Base-by-base conservation (phyloP, 2,113 vertebrate genomes). In the Agelaius tricolor region DNA sequence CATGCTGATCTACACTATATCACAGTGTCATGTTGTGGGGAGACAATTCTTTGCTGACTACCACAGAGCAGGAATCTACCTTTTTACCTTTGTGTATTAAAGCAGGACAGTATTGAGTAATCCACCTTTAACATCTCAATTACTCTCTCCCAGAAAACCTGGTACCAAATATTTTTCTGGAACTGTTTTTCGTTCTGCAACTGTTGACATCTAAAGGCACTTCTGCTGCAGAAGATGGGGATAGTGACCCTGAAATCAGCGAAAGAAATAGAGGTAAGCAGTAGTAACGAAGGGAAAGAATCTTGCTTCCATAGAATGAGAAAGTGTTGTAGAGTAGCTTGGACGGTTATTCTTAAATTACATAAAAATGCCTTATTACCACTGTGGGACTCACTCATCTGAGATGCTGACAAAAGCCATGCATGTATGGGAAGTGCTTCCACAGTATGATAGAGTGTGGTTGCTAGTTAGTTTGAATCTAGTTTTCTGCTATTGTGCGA, bases 161-260 rank as follows among this genome's bases (percentile, higher is more conserved):
- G 18, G 99, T 99, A 87, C 99, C 99, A 81, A 99, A 99, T 95
- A 98, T 99, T 94, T 99, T 99, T 92, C 91, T 99, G 98, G 99
- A 99, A 98, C 98, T 99, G 47, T 99, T 99, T 98, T 99, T 99
- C 94, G 98, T 99, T 92, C 98, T 99, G 95, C 99, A 99, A 94
- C 96, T 99, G 78, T 97, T 99, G 68, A 99, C 99, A 14, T 99
- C 98, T 90, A 98, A 97, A 80, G 98, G 98, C 69, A 97, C 97
- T 83, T 95, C 96, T 39, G 2, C 84, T 71, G 65, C 86, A 51
- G 94, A 97, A 78, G 94, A 97, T 80, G 97, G 75, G n/a, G 93
- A 98, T 16, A 90, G 69, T 69, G 96, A 98, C 46, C 49, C 96
- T 87, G 97, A 98, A 89, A 59, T 73, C 44, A 87, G 14, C 87